A percentile compares a stretch with the other conserved stretches of the same genome.
Evolutionary conservation across 2,888 invertebrate genomes (phyloP).

Genomic region (Acleris emargana): DNA sequence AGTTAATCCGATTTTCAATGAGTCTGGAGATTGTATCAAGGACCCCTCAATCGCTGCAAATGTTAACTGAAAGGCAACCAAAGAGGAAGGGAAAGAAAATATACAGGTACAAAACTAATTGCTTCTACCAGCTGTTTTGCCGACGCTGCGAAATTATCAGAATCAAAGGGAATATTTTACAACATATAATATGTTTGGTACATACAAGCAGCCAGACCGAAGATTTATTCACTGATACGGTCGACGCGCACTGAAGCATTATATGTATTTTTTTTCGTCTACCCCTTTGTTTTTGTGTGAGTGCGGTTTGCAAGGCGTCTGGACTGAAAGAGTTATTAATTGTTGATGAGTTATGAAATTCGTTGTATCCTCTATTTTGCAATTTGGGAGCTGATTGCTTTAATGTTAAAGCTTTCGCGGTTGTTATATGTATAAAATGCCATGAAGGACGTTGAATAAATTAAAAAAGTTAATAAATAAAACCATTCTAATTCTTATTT

Average conservation of each 20-base stretch:
- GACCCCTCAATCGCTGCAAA: constrained; percentile 13
- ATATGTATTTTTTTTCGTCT: constrained; percentile 71
- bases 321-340: constrained; percentile 24
- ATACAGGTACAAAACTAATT: constrained; percentile 1
- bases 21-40: constrained; percentile 23
- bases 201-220: constrained; percentile 78
- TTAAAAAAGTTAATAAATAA: too few relatives aligned
- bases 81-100: not conserved
- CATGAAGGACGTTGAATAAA: too few relatives aligned
- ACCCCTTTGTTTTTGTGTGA: constrained; percentile 62
- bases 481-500: too few relatives aligned
- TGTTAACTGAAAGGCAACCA: not conserved
- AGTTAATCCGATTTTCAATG: constrained; percentile 34
- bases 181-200: constrained; percentile 44
- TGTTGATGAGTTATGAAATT: constrained; percentile 12
- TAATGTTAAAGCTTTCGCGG: too few relatives aligned
- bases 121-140: constrained; percentile 51
- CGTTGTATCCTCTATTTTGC: constrained; percentile 7
- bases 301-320: constrained; percentile 56
- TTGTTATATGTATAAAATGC: too few relatives aligned
- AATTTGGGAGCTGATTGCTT: not conserved
- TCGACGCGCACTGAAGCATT: constrained; percentile 74
- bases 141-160: constrained; percentile 78
- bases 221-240: constrained; percentile 71
- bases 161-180: constrained; percentile 84